phyloP scores from a whole-genome alignment of 2,888 invertebrate species.

The Lasioglossum zephyrum region DNA sequence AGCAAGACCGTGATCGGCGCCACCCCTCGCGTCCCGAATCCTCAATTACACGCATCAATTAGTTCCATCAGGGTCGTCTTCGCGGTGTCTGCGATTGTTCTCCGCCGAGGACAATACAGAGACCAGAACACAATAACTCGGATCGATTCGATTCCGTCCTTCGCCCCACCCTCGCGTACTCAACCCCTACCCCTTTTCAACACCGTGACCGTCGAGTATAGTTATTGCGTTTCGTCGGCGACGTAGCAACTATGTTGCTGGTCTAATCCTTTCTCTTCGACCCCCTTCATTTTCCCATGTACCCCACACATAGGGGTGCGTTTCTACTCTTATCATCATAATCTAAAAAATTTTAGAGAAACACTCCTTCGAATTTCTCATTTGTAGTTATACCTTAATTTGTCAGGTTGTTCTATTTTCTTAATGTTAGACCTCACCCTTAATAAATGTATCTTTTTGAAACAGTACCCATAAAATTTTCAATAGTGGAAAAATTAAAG shows the following conservation, averaged over 20 bases:
- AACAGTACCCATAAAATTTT: too few relatives aligned
- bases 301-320: not conserved
- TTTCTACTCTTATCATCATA: not conserved
- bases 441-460: too few relatives aligned
- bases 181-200: not conserved
- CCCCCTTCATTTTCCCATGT: not conserved
- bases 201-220: conserved; percentile 25
- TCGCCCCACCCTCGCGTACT: conserved; percentile 30
- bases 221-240: conserved; percentile 45
- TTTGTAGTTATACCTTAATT: not conserved
- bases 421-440: too few relatives aligned
- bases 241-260: not conserved
- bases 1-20: not conserved
- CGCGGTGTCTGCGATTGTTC: conserved; percentile 65
- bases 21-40: conserved; percentile 31
- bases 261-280: not conserved
- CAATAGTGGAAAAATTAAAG: too few relatives aligned
- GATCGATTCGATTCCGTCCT: conserved; percentile 64
- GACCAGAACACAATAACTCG: conserved; percentile 60
- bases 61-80: conserved; percentile 60
- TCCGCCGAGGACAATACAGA: conserved; percentile 43
- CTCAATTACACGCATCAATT: conserved; percentile 61
- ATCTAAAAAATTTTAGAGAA: not conserved
- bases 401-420: accelerated
- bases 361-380: not conserved